phyloP scores from a whole-genome alignment of 1,140 invertebrate genomes.

The Pygmarrhopalites habei region DNA sequence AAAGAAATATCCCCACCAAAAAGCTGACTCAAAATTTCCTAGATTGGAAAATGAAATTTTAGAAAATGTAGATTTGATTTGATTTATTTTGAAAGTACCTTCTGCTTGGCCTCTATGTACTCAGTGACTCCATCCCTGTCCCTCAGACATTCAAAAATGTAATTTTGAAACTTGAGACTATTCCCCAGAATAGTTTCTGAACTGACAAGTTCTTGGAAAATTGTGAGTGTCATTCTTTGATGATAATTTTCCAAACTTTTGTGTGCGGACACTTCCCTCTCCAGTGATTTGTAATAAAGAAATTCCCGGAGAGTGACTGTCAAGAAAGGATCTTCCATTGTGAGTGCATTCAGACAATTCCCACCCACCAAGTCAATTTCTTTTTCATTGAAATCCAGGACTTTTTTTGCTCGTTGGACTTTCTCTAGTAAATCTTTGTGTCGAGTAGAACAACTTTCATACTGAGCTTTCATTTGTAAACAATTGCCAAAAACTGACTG shows the following conservation, averaged over 20 bases:
- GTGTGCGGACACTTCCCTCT: constrained; percentile 14
- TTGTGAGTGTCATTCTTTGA: constrained; percentile 15
- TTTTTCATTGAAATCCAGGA: constrained; percentile 17
- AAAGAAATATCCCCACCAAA: constrained; percentile 5
- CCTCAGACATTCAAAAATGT: constrained; percentile 8
- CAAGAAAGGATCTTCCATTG: constrained; percentile 28
- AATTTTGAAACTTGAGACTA: constrained; percentile 9
- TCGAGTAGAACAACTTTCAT: not conserved
- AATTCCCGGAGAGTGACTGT: constrained; percentile 28
- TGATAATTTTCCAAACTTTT: constrained; percentile 20
- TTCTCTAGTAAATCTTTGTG: constrained; percentile 1
- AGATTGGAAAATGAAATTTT: not conserved
- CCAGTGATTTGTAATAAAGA: constrained; percentile 20
- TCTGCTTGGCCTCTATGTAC: constrained; percentile 2
- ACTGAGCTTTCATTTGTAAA: constrained; percentile 3
- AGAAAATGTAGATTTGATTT: no score
- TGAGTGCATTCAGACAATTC: constrained; percentile 13
- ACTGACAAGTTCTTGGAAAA: constrained; percentile 17
- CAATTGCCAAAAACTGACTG: not conserved
- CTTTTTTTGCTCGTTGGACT: constrained; percentile 11
- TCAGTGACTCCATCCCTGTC: constrained; percentile 2
- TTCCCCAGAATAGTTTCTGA: constrained; percentile 9
- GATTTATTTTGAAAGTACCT: no score
- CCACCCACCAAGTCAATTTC: constrained; percentile 17
- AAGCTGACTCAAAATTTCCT: not conserved